Base-by-base conservation (phyloP, 2,113 vertebrate genomes). In the Salvelinus fontinalis region DNA sequence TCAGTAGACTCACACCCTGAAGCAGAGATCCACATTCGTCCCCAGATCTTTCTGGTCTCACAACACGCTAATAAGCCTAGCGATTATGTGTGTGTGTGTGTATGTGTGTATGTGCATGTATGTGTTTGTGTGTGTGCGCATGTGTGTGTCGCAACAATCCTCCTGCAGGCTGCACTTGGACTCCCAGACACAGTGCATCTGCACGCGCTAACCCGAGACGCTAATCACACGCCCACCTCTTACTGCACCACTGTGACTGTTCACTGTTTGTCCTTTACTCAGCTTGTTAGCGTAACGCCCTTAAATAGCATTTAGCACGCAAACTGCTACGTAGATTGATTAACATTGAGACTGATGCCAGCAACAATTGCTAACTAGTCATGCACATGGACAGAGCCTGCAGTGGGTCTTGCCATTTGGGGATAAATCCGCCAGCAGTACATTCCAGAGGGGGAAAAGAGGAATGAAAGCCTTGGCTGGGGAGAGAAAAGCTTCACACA, bases 401-500 rank as follows among this genome's bases (percentile, higher is more conserved):
- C 18, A n/a, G 68, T 49, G 68, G 68, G 20, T 62, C 49, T 74
- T 66, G 72, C 78, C 64, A 49, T 84, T 87, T 75, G 74, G 66
- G 69, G 79, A 79, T 75, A 51, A 84, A 84, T 44, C 78, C 81
- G 76, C 71, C 78, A 24, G 70, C 73, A 79, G 83, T 68, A 22
- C 77, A 86, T 82, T 85, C 87, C 84, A 80, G 3, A 67, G 75
- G 76, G 81, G 82, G 16, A 68, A 83, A 85, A 80, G 80, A 68
- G 85, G 75, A 67, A 73, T 68, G 81, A 86, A 86, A 73, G 86
- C 85, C 13, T 74, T 68, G 80, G 48, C 70, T 80, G 60, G 62
- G 71, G 74, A 70, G 81, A 81, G 83, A 64, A 80, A 67, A 80
- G 82, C 84, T 84, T 88, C 84, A 87, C 51, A 79, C 83, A 77